A percentile compares a stretch with the other conserved stretches of the same genome.
Evolutionary conservation across 2,797 vertebrate species (phyloP).

Genomic region (Salarias fasciatus): DNA sequence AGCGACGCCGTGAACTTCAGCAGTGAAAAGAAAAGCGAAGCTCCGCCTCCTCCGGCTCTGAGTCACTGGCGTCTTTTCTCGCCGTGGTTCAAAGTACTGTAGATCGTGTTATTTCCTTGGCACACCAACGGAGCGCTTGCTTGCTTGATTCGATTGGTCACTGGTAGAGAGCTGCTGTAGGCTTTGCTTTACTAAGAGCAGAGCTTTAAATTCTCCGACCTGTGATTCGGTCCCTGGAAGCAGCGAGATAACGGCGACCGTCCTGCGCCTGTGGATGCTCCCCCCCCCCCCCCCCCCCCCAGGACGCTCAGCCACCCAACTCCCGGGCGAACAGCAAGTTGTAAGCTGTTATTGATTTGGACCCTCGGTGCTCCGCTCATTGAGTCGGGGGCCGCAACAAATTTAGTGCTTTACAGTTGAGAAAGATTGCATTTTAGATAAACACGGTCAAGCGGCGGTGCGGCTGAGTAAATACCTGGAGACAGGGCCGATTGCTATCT

Average conservation of each 20-base stretch:
- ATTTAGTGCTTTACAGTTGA: slow-evolving; percentile 67
- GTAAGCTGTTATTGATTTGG: slow-evolving; percentile 76
- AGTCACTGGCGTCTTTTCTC: no score
- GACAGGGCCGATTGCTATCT: slow-evolving; percentile 64
- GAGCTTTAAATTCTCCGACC: slow-evolving; percentile 8
- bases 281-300: no score
- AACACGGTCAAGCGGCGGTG: slow-evolving; percentile 58
- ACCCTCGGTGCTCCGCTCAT: slow-evolving; percentile 63
- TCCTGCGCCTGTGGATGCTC: background rate
- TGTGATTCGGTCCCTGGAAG: slow-evolving; percentile 21
- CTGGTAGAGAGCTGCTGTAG: no score
- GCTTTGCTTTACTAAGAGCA: no score
- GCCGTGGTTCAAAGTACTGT: no score
- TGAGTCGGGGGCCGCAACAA: slow-evolving; percentile 63
- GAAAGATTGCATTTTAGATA: slow-evolving; percentile 79
- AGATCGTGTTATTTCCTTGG: no score
- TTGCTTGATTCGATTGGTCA: no score
- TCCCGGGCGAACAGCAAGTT: slow-evolving; percentile 39
- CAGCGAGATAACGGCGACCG: slow-evolving; percentile 25
- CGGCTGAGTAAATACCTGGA: slow-evolving; percentile 59
- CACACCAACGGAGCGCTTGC: no score
- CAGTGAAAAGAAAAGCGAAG: no score
- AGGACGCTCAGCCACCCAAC: slow-evolving; percentile 44
- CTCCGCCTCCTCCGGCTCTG: no score
- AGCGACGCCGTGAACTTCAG: no score